Percentiles rank a stretch among this genome's conserved stretches.
These are phyloP conservation scores for Hucho hucho DNA, from an alignment of 2,113 vertebrate species.

Conservation along the genomic window DNA sequence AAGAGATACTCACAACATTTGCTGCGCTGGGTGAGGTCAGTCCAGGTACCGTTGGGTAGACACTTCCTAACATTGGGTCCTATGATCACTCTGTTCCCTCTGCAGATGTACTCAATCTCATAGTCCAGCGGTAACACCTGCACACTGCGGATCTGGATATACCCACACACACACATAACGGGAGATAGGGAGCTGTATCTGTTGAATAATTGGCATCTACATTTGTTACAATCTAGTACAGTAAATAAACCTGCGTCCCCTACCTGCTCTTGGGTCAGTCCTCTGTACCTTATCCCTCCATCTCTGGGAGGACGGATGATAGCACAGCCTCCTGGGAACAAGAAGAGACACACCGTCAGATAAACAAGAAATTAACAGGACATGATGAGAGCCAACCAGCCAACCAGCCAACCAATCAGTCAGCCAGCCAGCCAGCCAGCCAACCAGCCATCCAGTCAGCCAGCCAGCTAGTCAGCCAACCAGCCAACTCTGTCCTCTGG, in stretches of 20 bases:
- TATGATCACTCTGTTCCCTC: constrained; percentile 85
- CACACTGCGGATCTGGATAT: constrained; percentile 76
- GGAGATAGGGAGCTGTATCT: not conserved
- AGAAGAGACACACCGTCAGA: constrained; percentile 6
- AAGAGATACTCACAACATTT: constrained; percentile 81
- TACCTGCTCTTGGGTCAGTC: constrained; percentile 85
- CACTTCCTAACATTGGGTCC: constrained; percentile 95
- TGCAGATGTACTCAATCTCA: constrained; percentile 94
- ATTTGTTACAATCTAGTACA: no score
- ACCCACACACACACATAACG: not conserved
- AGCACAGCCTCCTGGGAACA: constrained; percentile 77
- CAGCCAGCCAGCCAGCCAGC: no score
- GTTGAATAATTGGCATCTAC: no score
- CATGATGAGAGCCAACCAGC: no score
- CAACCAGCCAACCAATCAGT: no score
- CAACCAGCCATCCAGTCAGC: no score
- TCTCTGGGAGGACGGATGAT: constrained; percentile 87
- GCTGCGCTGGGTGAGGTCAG: constrained; percentile 83
- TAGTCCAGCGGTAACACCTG: constrained; percentile 90
- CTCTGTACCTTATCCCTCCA: constrained; percentile 86
- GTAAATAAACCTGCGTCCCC: constrained; percentile 5
- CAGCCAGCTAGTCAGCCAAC: no score
- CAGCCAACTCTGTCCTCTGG: no score
- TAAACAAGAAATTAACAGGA: not conserved
- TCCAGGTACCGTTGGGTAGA: constrained; percentile 88